A percentile compares a stretch with the other conserved stretches of the same genome.
Conservation (phyloP, 2,888 invertebrate genomes). For the Amiota minor region DNA sequence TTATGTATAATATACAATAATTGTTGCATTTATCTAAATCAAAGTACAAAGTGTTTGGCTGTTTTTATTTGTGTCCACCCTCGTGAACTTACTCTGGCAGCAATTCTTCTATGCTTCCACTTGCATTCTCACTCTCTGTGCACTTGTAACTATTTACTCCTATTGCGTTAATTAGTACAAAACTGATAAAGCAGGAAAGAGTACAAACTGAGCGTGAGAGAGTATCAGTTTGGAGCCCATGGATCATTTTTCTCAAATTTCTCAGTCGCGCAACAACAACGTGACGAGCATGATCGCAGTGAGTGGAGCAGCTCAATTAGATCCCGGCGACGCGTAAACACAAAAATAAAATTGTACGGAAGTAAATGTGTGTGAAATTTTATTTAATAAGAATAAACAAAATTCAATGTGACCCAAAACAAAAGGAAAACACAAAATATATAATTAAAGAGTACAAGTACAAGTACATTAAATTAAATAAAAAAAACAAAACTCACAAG, state of each 20-base stretch:
- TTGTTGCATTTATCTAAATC: too few species aligned
- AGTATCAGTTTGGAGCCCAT: not conserved
- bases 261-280: conserved; percentile 1
- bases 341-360: too few species aligned
- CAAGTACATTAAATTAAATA: not conserved
- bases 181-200: conserved; percentile 11
- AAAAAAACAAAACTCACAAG: not conserved
- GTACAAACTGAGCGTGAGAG: not conserved
- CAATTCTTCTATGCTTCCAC: not conserved
- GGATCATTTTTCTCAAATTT: not conserved
- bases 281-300: not conserved
- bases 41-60: too few species aligned
- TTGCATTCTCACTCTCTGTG: not conserved
- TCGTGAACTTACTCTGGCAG: too few species aligned
- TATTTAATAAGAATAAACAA: too few species aligned
- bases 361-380: too few species aligned
- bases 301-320: not conserved
- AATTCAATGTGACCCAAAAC: too few species aligned
- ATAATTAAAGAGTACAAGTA: not conserved
- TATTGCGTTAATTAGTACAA: not conserved
- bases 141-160: not conserved
- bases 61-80: too few species aligned
- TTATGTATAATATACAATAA: too few species aligned
- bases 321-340: too few species aligned
- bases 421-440: not conserved